Percentiles rank a stretch among this genome's conserved stretches.
These are phyloP conservation scores for Frankliniella intonsa DNA, from an alignment of 2,888 invertebrate genomes.

Conservation along the genomic window DNA sequence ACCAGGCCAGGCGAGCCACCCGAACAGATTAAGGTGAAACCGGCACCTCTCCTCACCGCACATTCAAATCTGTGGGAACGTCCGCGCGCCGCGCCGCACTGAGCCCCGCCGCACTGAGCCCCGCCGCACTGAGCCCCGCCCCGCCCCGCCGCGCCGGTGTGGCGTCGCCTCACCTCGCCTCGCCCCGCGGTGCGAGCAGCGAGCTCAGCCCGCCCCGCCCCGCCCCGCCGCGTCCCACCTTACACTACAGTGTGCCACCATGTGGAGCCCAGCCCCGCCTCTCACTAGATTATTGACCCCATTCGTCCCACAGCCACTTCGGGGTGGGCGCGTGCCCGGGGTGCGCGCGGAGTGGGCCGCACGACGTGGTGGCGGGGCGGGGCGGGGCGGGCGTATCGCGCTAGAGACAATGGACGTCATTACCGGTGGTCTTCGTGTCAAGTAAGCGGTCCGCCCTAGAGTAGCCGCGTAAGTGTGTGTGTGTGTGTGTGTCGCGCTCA, in stretches of 20 bases:
- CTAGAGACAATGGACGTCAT: slow-evolving; percentile 33
- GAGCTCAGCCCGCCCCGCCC: background rate
- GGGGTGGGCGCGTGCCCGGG: background rate
- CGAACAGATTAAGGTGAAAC: background rate
- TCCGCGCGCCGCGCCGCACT: slow-evolving; percentile 8
- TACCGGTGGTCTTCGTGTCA: slow-evolving; percentile 31
- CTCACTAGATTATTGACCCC: slow-evolving; percentile 21
- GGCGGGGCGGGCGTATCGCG: slow-evolving; percentile 27
- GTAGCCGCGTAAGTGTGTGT: no score
- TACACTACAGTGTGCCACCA: no score
- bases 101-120: background rate
- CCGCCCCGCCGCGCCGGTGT: no score
- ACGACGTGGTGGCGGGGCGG: background rate
- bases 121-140: background rate
- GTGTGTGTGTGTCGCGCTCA: no score
- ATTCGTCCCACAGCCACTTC: slow-evolving; percentile 15
- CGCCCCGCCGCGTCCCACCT: background rate
- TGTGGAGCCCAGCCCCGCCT: background rate
- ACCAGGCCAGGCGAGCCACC: background rate
- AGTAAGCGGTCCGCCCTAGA: background rate
- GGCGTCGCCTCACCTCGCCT: background rate
- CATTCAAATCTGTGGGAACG: background rate
- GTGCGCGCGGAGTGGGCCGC: background rate
- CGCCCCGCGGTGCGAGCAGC: background rate
- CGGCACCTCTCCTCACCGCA: slow-evolving; percentile 26